A percentile compares a stretch with the other conserved stretches of the same genome.
These are phyloP conservation scores for Rhodophaea formosa DNA, from an alignment of 2,888 invertebrate species.

Conservation along the genomic window DNA sequence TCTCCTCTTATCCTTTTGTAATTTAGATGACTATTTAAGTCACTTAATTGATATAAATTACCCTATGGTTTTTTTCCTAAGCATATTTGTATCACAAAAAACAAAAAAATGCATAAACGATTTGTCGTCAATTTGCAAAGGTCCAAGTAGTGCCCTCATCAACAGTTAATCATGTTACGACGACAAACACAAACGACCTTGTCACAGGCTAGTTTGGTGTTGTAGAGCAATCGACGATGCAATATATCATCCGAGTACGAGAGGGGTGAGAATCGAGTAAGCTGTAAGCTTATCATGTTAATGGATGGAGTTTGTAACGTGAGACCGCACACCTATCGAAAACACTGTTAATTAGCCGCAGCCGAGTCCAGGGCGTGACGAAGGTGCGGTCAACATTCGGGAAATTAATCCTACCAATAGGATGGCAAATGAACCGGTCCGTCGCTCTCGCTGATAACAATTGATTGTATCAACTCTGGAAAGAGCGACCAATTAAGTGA, in stretches of 20 bases:
- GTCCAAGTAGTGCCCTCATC: constrained; percentile 17
- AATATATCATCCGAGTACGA: constrained; percentile 48
- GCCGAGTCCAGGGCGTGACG: constrained; percentile 61
- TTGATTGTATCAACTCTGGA: constrained; percentile 62
- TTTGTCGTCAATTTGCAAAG: constrained; percentile 17
- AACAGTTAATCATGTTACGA: constrained; percentile 48
- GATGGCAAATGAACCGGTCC: constrained; percentile 51
- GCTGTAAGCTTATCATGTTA: constrained; percentile 52
- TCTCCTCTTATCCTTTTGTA: no score
- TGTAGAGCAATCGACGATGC: constrained; percentile 48
- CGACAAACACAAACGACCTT: constrained; percentile 46
- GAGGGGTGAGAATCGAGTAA: constrained; percentile 29
- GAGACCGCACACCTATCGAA: constrained; percentile 65
- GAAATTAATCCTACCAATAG: constrained; percentile 74
- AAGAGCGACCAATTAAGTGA: constrained; percentile 66
- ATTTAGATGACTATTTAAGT: no score
- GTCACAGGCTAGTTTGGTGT: constrained; percentile 48
- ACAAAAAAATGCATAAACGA: background rate
- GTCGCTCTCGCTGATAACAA: constrained; percentile 54
- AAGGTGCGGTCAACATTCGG: constrained; percentile 74
- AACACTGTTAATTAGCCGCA: constrained; percentile 73
- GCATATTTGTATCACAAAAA: background rate
- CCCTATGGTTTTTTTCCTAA: background rate
- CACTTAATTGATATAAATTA: no score
- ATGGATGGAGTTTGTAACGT: constrained; percentile 65